Base-by-base conservation (phyloP, 92 coral and sea anemone species). In the Palythoa grandiflora region DNA sequence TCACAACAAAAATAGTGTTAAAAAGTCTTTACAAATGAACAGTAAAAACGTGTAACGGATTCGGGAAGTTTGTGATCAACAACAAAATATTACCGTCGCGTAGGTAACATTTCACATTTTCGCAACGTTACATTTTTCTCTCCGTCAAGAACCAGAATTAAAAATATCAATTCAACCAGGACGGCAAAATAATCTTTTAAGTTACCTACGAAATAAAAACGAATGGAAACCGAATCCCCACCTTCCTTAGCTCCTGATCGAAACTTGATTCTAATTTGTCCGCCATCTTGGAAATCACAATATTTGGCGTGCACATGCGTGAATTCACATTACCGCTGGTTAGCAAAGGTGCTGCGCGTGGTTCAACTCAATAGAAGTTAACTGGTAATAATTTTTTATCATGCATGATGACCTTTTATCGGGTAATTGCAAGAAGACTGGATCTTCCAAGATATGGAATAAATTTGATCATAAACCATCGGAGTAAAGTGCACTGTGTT, bases 201-300 rank as follows among this genome's bases (percentile, higher is more conserved):
- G 17, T 61, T 80, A 38, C 16, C 39, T 55, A 5, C 28, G 55
- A 9, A 36, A 79, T 6, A 9, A 75, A 59, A 40, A 38, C 11
- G 1, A 48, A n/a, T 15, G 20, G 8, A 63, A 8, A n/a, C 15
- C 17, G 11, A 39, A 15, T 47, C 66, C 92, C 16, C 50, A 97
- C 99, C 94, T 92, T 97, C 78, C 99, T 88, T 66, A 97, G 93
- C 72, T 97, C 99, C 74, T 94, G 95, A 50, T 95, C 99, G 80
- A 97, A 94, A 47, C 88, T 90, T 78, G 98, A 87, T 94, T 97
- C 99, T 97, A 95, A 95, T 65, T 97, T 97, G 96, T 38, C 90
- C 94, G 98, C 98, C 99, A 97, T 97, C 65, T 97, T 97, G 95
- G 28, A 91, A 40, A 47, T 37, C 20, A 36, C n/a, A 2, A 21